Evolutionary conservation across 2,797 vertebrate species (phyloP).

Genomic region (Chloroceryle amazona): DNA sequence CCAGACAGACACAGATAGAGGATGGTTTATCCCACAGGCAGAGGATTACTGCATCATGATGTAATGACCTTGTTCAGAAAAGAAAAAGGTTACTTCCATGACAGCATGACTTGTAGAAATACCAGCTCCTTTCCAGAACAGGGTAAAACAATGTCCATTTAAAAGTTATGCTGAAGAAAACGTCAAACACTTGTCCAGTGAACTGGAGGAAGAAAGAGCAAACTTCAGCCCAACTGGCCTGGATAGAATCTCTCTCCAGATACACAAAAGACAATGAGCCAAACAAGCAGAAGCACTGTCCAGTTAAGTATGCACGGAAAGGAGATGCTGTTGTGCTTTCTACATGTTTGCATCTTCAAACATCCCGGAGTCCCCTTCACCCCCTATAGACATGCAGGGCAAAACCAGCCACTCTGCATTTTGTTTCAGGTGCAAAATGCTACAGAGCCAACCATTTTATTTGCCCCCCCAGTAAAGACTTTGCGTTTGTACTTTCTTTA

Average conservation of each 20-base stretch:
- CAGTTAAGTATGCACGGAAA: not conserved
- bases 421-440: not conserved
- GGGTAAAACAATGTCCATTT: not conserved
- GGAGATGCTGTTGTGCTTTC: not conserved
- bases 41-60: constrained; percentile 42
- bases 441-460: not conserved
- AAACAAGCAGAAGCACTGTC: not conserved
- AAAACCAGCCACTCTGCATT: not conserved
- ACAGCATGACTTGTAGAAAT: constrained; percentile 3
- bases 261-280: not conserved
- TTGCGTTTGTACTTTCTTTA: not conserved
- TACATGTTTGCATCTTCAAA: not conserved
- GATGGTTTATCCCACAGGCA: constrained; percentile 43
- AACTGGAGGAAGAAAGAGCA: not conserved
- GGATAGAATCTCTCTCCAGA: not conserved
- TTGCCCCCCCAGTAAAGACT: not conserved
- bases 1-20: not conserved
- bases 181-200: not conserved
- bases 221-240: not conserved
- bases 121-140: not conserved
- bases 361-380: not conserved
- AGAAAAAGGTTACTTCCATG: constrained; percentile 49
- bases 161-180: constrained; percentile 27
- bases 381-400: not conserved
- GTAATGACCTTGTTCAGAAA: constrained; percentile 48